Conservation (phyloP, 2,888 invertebrate species). For the Hirtodrosophila histrioides region DNA sequence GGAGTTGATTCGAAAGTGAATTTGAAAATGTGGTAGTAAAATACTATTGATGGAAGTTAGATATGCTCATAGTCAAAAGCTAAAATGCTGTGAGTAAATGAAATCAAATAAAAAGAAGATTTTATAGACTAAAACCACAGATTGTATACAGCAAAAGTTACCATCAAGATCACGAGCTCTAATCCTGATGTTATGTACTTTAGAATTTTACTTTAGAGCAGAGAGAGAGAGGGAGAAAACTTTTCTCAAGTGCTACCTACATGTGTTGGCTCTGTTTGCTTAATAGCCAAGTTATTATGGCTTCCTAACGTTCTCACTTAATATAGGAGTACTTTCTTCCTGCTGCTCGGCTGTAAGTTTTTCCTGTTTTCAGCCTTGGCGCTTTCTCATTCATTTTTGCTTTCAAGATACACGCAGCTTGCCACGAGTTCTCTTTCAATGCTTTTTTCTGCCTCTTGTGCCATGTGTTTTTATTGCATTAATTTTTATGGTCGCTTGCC, state of each 20-base stretch:
- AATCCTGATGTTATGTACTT: background rate
- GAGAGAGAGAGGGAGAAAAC: no score
- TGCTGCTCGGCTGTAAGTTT: conserved; percentile 20
- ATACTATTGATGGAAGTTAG: no score
- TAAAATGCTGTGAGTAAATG: background rate
- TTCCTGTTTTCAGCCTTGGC: conserved; percentile 16
- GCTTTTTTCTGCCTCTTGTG: conserved; percentile 42
- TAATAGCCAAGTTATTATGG: conserved; percentile 10
- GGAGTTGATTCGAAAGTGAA: no score
- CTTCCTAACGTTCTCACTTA: conserved; percentile 7
- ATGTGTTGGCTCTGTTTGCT: conserved; percentile 11
- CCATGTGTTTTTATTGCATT: conserved; percentile 78
- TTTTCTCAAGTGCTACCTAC: no score
- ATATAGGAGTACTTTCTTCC: conserved; percentile 16
- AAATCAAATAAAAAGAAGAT: background rate
- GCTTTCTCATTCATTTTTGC: conserved; percentile 2
- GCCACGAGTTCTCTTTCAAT: conserved; percentile 28
- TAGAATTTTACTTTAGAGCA: background rate
- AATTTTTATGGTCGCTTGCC: conserved; percentile 72
- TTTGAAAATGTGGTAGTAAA: no score
- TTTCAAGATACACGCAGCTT: conserved; percentile 11
- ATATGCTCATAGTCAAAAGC: no score
- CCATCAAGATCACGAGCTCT: conserved; percentile 2
- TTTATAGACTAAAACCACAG: background rate
- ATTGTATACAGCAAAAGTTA: background rate